These are phyloP conservation scores for Dascyllus trimaculatus DNA, from an alignment of 2,113 vertebrate genomes.

Conservation along the genomic window DNA sequence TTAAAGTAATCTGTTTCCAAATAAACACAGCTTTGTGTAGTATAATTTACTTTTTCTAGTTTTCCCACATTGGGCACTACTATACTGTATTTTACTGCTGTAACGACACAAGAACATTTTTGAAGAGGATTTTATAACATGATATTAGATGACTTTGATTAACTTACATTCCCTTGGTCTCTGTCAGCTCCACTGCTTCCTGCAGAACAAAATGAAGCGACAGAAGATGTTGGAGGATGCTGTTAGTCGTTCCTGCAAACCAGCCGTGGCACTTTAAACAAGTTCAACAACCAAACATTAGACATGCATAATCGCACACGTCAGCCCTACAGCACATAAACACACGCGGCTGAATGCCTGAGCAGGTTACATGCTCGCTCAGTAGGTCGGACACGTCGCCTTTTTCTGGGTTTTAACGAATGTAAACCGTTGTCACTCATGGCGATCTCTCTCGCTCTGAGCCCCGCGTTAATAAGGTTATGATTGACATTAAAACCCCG, in stretches of 20 bases:
- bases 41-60: background rate
- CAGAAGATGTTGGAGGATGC: conserved; percentile 14
- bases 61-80: too few species aligned
- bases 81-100: background rate
- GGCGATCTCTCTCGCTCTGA: conserved; percentile 63
- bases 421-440: conserved; percentile 74
- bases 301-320: conserved; percentile 48
- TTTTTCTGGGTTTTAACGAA: conserved; percentile 46
- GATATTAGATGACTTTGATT: background rate
- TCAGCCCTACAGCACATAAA: conserved; percentile 44
- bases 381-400: conserved; percentile 48
- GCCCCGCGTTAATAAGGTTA: conserved; percentile 70
- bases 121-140: too few species aligned
- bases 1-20: background rate
- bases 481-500: conserved; percentile 83
- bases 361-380: conserved; percentile 57
- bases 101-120: background rate
- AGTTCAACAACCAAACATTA: conserved; percentile 53
- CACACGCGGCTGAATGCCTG: conserved; percentile 44
- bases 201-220: conserved; percentile 60
- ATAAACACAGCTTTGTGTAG: background rate
- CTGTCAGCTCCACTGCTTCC: conserved; percentile 55
- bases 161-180: conserved; percentile 65
- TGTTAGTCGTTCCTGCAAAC: conserved; percentile 22
- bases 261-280: conserved; percentile 56